phyloP scores from a whole-genome alignment of 2,797 vertebrate genomes.

The Paramormyrops hopkinsi region DNA sequence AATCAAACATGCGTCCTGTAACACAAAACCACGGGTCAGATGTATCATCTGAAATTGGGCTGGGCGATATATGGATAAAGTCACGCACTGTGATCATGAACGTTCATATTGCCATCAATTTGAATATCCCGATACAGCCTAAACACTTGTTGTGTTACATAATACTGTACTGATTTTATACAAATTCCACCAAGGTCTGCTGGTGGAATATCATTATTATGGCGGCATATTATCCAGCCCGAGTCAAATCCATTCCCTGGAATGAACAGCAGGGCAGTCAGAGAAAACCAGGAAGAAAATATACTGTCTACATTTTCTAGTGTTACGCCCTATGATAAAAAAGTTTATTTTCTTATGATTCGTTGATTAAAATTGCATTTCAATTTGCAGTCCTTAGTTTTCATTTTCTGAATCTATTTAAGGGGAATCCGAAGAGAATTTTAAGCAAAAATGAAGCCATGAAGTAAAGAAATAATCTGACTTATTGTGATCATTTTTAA shows the following conservation, averaged over 20 bases:
- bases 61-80: not conserved
- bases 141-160: not conserved
- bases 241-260: not conserved
- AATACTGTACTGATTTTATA: not conserved
- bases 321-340: not conserved
- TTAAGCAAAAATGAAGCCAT: not conserved
- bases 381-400: not conserved
- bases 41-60: not conserved
- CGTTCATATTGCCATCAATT: not conserved
- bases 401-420: not conserved
- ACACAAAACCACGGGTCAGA: conserved; percentile 23
- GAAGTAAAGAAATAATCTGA: not conserved
- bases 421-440: not conserved
- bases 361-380: not conserved
- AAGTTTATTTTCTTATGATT: not conserved
- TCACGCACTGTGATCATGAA: not conserved
- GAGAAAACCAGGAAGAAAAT: not conserved
- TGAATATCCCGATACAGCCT: not conserved
- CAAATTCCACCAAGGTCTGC: not conserved
- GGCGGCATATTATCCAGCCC: not conserved
- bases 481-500: not conserved
- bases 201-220: not conserved
- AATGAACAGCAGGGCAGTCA: not conserved
- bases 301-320: not conserved
- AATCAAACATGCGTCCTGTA: conserved; percentile 93